Percentiles rank a stretch among this genome's conserved stretches.
These are phyloP conservation scores for Phymatocera aterrima DNA, from an alignment of 2,888 invertebrate species.

Conservation along the genomic window DNA sequence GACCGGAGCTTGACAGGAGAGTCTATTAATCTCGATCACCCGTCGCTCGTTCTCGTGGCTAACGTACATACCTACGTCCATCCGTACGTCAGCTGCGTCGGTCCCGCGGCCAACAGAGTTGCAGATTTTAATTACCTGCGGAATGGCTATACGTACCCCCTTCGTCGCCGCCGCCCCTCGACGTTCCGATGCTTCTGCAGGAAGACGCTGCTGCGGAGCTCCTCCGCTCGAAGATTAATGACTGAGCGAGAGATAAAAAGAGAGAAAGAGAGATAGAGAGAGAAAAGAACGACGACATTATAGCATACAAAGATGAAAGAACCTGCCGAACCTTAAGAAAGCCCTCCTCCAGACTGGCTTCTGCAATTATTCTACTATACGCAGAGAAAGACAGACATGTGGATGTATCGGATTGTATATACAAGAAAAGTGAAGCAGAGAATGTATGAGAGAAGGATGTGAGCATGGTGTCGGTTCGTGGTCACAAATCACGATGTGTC, in stretches of 20 bases:
- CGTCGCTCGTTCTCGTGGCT: conserved; percentile 57
- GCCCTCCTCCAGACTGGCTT: background rate
- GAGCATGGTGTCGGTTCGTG: background rate
- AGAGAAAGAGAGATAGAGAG: background rate
- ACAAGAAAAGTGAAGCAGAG: background rate
- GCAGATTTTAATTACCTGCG: conserved; percentile 39
- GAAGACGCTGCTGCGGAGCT: background rate
- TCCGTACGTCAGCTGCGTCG: background rate
- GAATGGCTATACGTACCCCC: conserved; percentile 9
- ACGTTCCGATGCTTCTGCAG: background rate
- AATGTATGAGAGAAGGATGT: background rate
- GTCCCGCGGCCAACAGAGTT: conserved; percentile 16
- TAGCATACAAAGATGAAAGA: conserved; percentile 31
- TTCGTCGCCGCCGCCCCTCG: background rate
- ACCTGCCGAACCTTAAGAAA: conserved; percentile 29
- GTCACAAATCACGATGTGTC: conserved; percentile 38
- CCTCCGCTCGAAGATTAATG: conserved; percentile 12
- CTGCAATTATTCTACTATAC: background rate
- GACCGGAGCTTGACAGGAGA: conserved; percentile 60
- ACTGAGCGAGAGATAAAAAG: background rate
- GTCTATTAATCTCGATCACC: conserved; percentile 66
- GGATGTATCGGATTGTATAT: background rate
- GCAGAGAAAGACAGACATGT: background rate
- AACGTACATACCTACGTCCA: conserved; percentile 52
- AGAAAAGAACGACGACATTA: background rate